phyloP scores from a whole-genome alignment of 1,140 invertebrate genomes.

The Oncopodura yosiiana region DNA sequence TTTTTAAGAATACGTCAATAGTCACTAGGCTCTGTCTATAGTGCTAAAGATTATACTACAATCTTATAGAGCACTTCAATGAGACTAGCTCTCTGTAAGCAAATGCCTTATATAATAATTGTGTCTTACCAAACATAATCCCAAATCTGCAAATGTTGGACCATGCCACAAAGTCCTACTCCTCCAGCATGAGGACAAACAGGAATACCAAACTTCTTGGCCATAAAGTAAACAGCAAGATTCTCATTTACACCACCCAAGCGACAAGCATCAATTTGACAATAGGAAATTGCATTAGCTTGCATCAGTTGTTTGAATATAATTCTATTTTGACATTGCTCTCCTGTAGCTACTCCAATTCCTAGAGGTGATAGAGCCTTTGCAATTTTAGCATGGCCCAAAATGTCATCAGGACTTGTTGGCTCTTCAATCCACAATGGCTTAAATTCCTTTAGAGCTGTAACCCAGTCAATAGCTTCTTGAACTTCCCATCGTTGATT shows the following conservation, averaged over 20 bases:
- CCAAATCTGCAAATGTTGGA: constrained; percentile 84
- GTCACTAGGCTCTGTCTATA: no score
- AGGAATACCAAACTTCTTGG: constrained; percentile 63
- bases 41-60: no score
- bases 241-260: constrained; percentile 83
- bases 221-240: constrained; percentile 78
- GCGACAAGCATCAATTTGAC: constrained; percentile 80
- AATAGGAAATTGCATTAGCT: constrained; percentile 66
- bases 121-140: no score
- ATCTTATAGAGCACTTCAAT: no score
- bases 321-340: constrained; percentile 81
- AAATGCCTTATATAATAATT: no score
- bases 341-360: constrained; percentile 80
- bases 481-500: constrained; percentile 84
- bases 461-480: constrained; percentile 78
- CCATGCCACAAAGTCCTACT: constrained; percentile 83
- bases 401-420: constrained; percentile 79
- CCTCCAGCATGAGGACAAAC: constrained; percentile 89
- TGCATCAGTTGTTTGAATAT: constrained; percentile 88
- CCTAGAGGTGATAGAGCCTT: constrained; percentile 54
- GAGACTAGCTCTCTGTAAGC: no score
- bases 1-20: no score
- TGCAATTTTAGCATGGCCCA: constrained; percentile 68
- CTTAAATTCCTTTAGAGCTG: constrained; percentile 58
- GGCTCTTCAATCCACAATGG: constrained; percentile 87